Evolutionary conservation across 2,797 vertebrate genomes (phyloP).

Genomic region (Holocentrus rufus): DNA sequence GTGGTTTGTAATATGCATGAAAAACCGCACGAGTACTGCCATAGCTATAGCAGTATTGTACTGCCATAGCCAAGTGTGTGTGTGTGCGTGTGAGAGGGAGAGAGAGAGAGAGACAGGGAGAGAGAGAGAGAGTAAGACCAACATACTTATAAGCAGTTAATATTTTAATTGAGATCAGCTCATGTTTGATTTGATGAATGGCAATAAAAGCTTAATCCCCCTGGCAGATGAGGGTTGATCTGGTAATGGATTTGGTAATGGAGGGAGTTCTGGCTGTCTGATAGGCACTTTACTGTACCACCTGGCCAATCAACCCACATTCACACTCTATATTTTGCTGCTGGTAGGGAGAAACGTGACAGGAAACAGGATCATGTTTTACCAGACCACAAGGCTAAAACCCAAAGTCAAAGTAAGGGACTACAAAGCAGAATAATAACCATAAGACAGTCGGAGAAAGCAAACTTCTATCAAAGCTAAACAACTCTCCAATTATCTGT

Average conservation of each 20-base stretch:
- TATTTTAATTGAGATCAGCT: slow-evolving; percentile 13
- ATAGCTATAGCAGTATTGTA: too few species aligned
- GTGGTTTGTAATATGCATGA: neutral
- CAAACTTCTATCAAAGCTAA: too few species aligned
- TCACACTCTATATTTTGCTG: too few species aligned
- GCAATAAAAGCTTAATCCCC: slow-evolving; percentile 17
- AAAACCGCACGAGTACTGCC: too few species aligned
- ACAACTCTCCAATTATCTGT: too few species aligned
- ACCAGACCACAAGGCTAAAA: too few species aligned
- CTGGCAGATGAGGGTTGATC: neutral
- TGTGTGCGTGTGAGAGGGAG: slow-evolving; percentile 6
- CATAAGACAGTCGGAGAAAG: too few species aligned
- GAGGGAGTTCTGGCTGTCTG: slow-evolving; percentile 4
- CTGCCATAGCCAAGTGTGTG: neutral
- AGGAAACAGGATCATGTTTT: neutral
- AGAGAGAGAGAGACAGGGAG: neutral
- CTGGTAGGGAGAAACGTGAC: neutral
- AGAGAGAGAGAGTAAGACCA: neutral
- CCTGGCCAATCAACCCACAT: slow-evolving; percentile 3
- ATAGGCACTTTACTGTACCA: slow-evolving; percentile 4
- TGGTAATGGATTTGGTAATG: slow-evolving; percentile 13
- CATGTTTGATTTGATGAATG: slow-evolving; percentile 12
- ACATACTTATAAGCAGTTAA: slow-evolving; percentile 3
- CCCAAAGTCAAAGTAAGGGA: too few species aligned
- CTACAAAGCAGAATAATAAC: too few species aligned